Conservation (phyloP, 2,888 invertebrate species). For the Leptinotarsa tumamoca region DNA sequence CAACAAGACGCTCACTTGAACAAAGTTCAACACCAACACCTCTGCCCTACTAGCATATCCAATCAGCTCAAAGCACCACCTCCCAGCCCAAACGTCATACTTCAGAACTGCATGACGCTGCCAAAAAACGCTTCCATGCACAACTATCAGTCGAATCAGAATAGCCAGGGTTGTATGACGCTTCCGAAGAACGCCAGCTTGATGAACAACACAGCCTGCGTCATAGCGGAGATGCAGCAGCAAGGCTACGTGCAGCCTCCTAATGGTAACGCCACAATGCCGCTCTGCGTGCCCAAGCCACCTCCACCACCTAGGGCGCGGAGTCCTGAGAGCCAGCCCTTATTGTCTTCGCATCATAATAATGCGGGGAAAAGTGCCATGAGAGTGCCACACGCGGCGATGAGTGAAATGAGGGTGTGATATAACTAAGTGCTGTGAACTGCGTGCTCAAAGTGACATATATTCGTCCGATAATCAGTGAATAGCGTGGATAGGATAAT, state of each 20-base stretch:
- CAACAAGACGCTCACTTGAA: constrained; percentile 69
- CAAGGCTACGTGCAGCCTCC: constrained; percentile 72
- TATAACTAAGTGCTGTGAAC: constrained; percentile 57
- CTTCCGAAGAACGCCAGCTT: constrained; percentile 72
- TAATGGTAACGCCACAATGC: constrained; percentile 72
- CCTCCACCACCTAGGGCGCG: constrained; percentile 71
- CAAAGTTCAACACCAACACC: constrained; percentile 69
- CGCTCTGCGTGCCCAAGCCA: constrained; percentile 70
- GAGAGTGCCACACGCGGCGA: constrained; percentile 83
- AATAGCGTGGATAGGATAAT: constrained; percentile 5
- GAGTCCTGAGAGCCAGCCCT: constrained; percentile 71
- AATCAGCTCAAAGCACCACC: constrained; percentile 75
- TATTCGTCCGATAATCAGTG: constrained; percentile 55
- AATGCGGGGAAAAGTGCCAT: constrained; percentile 68
- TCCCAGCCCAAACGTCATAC: constrained; percentile 70
- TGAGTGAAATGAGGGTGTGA: constrained; percentile 94
- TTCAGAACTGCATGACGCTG: constrained; percentile 67
- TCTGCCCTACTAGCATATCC: constrained; percentile 67
- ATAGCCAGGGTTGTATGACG: constrained; percentile 66
- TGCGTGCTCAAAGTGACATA: constrained; percentile 49
- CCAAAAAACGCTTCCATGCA: constrained; percentile 69
- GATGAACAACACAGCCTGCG: constrained; percentile 68
- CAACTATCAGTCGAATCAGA: constrained; percentile 61
- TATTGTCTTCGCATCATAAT: constrained; percentile 66
- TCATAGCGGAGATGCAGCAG: constrained; percentile 71